These are phyloP conservation scores for Batillaria attramentaria DNA, from an alignment of 1,140 invertebrate genomes.

Conservation along the genomic window DNA sequence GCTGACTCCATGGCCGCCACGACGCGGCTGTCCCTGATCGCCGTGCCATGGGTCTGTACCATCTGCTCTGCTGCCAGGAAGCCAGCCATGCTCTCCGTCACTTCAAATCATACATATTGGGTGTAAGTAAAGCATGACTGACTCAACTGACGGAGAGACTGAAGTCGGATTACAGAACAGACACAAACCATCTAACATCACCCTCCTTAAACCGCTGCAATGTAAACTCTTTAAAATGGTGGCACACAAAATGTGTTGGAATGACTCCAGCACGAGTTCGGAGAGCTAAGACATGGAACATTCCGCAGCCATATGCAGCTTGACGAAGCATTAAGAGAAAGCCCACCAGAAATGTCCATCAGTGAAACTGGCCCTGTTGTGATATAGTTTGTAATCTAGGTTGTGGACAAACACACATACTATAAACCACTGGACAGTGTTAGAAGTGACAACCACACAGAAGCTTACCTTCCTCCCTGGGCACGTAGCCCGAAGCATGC, in stretches of 20 bases:
- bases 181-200: no score
- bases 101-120: constrained; percentile 30
- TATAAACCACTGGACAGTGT: not conserved
- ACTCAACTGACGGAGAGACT: no score
- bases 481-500: constrained; percentile 2
- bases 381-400: not conserved
- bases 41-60: constrained; percentile 35
- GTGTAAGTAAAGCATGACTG: not conserved
- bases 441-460: not conserved
- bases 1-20: constrained; percentile 50
- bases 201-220: no score
- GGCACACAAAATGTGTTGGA: no score
- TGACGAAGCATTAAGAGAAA: no score
- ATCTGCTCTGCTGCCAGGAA: constrained; percentile 54
- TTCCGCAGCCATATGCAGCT: no score
- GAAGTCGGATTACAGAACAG: no score
- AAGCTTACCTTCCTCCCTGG: constrained; percentile 22
- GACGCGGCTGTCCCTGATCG: constrained; percentile 53
- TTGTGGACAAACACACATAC: not conserved
- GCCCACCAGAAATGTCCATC: no score
- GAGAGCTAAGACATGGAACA: no score
- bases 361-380: no score
- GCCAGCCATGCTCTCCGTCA: constrained; percentile 55
- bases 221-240: no score
- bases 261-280: no score